Conservation (phyloP, 2,888 invertebrate genomes). For the Cordilura impudica region DNA sequence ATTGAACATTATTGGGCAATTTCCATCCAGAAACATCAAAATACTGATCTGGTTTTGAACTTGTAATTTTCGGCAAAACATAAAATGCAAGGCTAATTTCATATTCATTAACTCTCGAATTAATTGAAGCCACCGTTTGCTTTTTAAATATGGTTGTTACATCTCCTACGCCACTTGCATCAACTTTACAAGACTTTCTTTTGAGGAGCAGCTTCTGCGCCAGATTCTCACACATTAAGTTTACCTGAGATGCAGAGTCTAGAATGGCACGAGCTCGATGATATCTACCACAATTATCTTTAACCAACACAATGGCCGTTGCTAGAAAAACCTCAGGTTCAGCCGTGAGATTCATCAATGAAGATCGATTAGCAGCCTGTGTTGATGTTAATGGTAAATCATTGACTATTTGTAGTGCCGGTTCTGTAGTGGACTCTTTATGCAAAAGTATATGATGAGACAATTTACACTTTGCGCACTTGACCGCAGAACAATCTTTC, state of each 20-base stretch:
- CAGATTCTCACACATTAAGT: conserved; percentile 40
- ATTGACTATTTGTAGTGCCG: not conserved
- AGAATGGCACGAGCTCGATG: conserved; percentile 35
- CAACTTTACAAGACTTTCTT: conserved; percentile 12
- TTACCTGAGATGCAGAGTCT: conserved; percentile 50
- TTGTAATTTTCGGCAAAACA: conserved; percentile 20
- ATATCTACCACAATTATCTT: conserved; percentile 25
- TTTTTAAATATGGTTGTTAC: conserved; percentile 10
- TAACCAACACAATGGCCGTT: conserved; percentile 25
- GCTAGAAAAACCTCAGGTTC: conserved; percentile 39
- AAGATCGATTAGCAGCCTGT: not conserved
- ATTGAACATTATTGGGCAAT: not conserved
- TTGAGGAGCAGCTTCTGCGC: conserved; percentile 22
- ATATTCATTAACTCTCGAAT: conserved; percentile 23
- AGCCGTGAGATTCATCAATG: not conserved
- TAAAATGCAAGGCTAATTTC: not conserved
- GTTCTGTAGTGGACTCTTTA: not conserved
- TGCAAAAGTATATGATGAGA: conserved; percentile 7
- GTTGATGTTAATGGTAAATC: not conserved
- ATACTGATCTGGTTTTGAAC: not conserved
- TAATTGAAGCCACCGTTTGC: conserved; percentile 18
- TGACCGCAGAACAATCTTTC: not conserved
- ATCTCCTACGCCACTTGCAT: conserved; percentile 19
- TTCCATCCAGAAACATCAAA: not conserved
- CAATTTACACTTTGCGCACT: not conserved